phyloP scores from a whole-genome alignment of 1,140 invertebrate species.

The Drosophila burlai region DNA sequence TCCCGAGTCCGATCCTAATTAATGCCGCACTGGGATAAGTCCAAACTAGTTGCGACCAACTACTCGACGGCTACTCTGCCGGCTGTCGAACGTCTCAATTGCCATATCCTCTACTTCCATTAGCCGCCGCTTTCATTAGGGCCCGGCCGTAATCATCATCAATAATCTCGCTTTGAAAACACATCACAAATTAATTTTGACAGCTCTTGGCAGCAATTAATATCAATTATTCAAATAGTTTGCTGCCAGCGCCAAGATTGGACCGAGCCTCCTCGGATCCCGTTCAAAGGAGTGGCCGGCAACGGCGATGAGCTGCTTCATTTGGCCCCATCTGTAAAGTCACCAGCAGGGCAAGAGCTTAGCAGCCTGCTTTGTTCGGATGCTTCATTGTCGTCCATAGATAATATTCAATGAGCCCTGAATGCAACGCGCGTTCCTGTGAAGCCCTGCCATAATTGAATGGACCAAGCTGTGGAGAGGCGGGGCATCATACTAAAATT shows the following conservation, averaged over 20 bases:
- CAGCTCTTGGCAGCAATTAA: conserved; percentile 76
- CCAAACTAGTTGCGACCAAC: conserved; percentile 30
- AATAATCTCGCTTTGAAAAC: conserved; percentile 67
- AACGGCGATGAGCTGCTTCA: conserved; percentile 30
- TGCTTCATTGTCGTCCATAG: background rate
- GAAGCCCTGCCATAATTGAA: background rate
- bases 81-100: conserved; percentile 20
- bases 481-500: background rate
- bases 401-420: background rate
- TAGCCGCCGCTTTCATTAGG: conserved; percentile 46
- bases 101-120: conserved; percentile 28
- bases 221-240: conserved; percentile 75
- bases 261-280: background rate
- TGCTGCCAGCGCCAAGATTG: conserved; percentile 27
- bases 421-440: background rate
- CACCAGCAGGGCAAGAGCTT: conserved; percentile 10
- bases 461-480: background rate
- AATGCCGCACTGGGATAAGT: conserved; percentile 31
- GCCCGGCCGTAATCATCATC: conserved; percentile 55
- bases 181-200: conserved; percentile 77
- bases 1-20: conserved; percentile 47
- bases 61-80: conserved; percentile 19
- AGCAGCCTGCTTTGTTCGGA: conserved; percentile 10
- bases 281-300: conserved; percentile 17
- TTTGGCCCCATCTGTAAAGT: conserved; percentile 40